Conservation (phyloP, 2,888 invertebrate genomes). For the Charanyca ferruginea region DNA sequence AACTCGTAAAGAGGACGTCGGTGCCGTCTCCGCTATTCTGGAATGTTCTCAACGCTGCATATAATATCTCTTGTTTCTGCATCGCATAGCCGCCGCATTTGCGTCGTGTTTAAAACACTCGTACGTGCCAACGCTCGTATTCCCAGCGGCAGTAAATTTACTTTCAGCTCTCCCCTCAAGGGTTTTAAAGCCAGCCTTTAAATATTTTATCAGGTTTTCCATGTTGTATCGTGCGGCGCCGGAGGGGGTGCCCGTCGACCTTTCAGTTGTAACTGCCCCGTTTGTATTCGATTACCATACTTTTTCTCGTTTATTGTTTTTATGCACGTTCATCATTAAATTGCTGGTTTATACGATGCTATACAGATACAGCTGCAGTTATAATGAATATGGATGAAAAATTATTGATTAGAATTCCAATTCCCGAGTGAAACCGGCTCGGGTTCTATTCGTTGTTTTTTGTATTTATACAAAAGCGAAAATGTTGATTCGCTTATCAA, state of each 20-base stretch:
- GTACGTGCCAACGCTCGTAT: constrained; percentile 73
- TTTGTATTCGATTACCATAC: constrained; percentile 78
- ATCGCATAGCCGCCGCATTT: constrained; percentile 69
- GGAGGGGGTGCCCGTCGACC: constrained; percentile 76
- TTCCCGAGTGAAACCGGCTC: constrained; percentile 27
- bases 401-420: constrained; percentile 51
- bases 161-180: constrained; percentile 78
- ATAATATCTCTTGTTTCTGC: constrained; percentile 71
- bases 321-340: constrained; percentile 61
- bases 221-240: constrained; percentile 87
- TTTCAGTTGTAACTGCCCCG: constrained; percentile 77
- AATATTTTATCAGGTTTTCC: constrained; percentile 89
- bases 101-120: constrained; percentile 72
- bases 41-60: constrained; percentile 68
- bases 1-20: constrained; percentile 70
- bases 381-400: constrained; percentile 59
- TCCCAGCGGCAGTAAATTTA: constrained; percentile 84
- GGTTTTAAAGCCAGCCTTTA: constrained; percentile 83
- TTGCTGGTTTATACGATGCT: constrained; percentile 46
- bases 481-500: not conserved
- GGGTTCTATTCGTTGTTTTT: constrained; percentile 22
- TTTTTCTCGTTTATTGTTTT: constrained; percentile 68
- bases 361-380: constrained; percentile 37
- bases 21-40: constrained; percentile 63
- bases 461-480: constrained; percentile 3